Evolutionary conservation across 2,888 invertebrate species (phyloP).

Genomic region (Beris morrisii): DNA sequence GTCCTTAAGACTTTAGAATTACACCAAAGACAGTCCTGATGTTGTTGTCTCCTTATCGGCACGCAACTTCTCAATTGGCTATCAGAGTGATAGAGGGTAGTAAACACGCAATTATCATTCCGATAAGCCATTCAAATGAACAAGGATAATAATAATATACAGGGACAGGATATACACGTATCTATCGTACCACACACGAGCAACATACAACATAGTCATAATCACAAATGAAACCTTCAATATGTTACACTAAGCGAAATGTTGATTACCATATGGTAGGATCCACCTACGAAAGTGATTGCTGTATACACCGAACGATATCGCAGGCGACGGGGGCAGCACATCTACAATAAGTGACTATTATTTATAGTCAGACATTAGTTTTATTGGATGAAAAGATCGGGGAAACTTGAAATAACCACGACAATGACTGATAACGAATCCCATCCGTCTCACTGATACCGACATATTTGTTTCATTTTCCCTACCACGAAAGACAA

Average conservation of each 20-base stretch:
- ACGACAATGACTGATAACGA: constrained; percentile 33
- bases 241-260: constrained; percentile 17
- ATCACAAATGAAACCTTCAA: neutral
- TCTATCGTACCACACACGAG: too few relatives aligned
- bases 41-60: constrained; percentile 12
- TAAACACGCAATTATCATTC: constrained; percentile 24
- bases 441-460: constrained; percentile 26
- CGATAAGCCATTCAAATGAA: constrained; percentile 21
- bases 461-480: constrained; percentile 13
- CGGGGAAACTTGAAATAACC: constrained; percentile 25
- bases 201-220: too few relatives aligned
- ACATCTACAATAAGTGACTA: constrained; percentile 18
- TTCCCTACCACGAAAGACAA: neutral
- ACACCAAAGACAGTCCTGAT: neutral
- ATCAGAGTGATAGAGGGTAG: constrained; percentile 7
- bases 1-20: constrained; percentile 17
- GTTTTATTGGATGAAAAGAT: constrained; percentile 32
- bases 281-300: constrained; percentile 12
- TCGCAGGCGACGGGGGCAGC: constrained; percentile 1
- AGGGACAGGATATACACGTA: too few relatives aligned
- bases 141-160: constrained; percentile 11
- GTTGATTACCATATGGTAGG: constrained; percentile 29
- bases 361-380: constrained; percentile 31
- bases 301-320: constrained; percentile 11
- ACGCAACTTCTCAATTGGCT: constrained; percentile 10